Base-by-base conservation (phyloP, 2,888 invertebrate species). In the Chalcis sispes region DNA sequence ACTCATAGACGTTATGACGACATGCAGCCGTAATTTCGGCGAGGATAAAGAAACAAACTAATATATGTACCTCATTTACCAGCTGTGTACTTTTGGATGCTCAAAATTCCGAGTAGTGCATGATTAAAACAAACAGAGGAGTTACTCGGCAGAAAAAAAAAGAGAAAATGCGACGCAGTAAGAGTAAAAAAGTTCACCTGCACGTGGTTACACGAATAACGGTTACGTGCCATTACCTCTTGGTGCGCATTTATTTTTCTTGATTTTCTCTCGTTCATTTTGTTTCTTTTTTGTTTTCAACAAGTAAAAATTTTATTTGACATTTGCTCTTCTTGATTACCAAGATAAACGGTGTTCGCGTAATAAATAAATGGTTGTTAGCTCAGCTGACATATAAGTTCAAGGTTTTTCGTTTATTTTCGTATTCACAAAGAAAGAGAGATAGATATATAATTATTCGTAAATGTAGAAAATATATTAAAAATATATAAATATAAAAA, bases 171-270 rank as follows among this genome's bases (percentile, higher is more conserved):
- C 20, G n/a, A 29, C 42, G 3, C 48, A 40, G 20, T 27, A 20
- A 13, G 42, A 32, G 23, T 1, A 46, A 46, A 67, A 67, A 61
- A 59, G 52, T 20, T n/a, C 27, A 10, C 27, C 18, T 46, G 27
- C 40, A 1, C n/a, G 64, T 40, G n/a, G 54, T 72, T 74, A 67
- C 67, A 75, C 56, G 69, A 75, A 70, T 70, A 59, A 27, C 42
- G 59, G 59, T 65, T 75, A 75, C 75, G 75, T 75, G 75, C 71
- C 75, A 75, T 75, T 71, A 65, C 54, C 54, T 27, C n/a, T n/a
- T 46, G 15, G 5, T 27, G 27, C 5, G 23, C 23, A 23, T 15
- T 65, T n/a, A n/a, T n/a, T n/a, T n/a, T n/a, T n/a, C n/a, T n/a
- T n/a, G n/a, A 15, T 23, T 10, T 7, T 23, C 4, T 29, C 13